phyloP scores from a whole-genome alignment of 2,113 vertebrate genomes.

The Oryzias javanicus region DNA sequence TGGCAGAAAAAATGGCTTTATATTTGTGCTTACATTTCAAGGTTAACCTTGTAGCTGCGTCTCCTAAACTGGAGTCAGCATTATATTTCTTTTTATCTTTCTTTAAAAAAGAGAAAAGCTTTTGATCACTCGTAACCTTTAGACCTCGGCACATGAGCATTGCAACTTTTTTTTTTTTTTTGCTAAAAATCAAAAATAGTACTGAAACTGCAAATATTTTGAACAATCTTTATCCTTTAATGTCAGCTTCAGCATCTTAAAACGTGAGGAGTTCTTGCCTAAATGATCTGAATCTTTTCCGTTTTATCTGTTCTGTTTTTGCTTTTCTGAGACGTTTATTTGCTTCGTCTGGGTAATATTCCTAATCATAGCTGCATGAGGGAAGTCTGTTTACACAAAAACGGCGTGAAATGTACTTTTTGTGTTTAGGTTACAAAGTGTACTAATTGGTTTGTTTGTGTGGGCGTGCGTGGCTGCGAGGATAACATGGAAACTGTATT shows the following conservation, averaged over 20 bases:
- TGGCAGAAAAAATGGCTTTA: no score
- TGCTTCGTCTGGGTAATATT: neutral
- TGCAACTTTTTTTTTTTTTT: no score
- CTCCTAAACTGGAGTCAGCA: no score
- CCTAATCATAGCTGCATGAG: conserved; percentile 18
- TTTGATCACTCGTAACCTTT: no score
- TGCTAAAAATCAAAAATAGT: no score
- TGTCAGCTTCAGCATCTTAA: neutral
- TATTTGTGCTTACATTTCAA: no score
- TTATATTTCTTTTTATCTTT: no score
- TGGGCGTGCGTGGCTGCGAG: conserved; percentile 14
- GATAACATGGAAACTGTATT: conserved; percentile 35
- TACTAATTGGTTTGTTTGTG: conserved; percentile 45
- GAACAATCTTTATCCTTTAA: no score
- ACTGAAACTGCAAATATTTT: no score
- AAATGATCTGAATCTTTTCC: conserved; percentile 10
- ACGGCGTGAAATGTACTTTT: conserved; percentile 18
- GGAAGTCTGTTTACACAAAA: conserved; percentile 15
- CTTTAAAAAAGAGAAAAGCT: no score
- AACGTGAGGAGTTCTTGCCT: conserved; percentile 4
- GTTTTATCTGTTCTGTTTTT: conserved; percentile 11
- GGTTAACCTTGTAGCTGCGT: no score
- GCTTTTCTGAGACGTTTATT: neutral
- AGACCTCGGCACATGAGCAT: no score
- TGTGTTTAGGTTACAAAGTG: conserved; percentile 41